Base-by-base conservation (phyloP, 2,113 vertebrate genomes). In the Cariama cristata region DNA sequence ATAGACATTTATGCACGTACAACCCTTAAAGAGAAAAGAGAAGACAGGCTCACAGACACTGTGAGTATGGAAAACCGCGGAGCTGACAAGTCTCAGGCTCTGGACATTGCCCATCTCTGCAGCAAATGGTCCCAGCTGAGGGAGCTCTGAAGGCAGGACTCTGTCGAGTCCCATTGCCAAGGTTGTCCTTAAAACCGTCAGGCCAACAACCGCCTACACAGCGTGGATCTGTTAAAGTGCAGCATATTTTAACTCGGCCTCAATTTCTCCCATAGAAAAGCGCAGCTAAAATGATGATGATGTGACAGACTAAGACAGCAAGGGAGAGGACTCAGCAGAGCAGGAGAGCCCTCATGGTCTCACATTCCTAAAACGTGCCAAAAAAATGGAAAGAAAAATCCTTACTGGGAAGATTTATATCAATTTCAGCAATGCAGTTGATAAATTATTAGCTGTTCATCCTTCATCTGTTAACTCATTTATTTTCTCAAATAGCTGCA, bases 141-240 rank as follows among this genome's bases (percentile, higher is more conserved):
- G 24, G 12, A 68, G 53, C 32, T 75, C 18, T 33, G 53, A 32
- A 59, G 32, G 53, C 38, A 74, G 69, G 21, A 35, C 26, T 14
- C 68, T 23, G 26, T 21, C 12, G 2, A 32, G 68, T 21, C 28
- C 40, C n/a, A 7, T 21, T 13, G 33, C 67, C 15, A 15, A 53
- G 40, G 68, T 42, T 11, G 0, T 28, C n/a, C 75, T 22, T 35
- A 38, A 63, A 68, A 20, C 69, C 63, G 5, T 8, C 15, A 12
- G 56, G 68, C 28, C 24, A n/a, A 80, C 17, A 35, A 19, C 53
- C 8, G 2, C n/a, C 55, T 38, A 40, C 22, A 2, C 26, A 6
- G 55, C 1, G 21, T 4, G 5, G n/a, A 58, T 33, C 40, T 0
- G 0, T 16, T 58, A 6, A 35, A 55, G 75, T 0, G 15, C 69